Evolutionary conservation across 2,888 invertebrate species (phyloP).

Genomic region (Phytoseiulus persimilis): DNA sequence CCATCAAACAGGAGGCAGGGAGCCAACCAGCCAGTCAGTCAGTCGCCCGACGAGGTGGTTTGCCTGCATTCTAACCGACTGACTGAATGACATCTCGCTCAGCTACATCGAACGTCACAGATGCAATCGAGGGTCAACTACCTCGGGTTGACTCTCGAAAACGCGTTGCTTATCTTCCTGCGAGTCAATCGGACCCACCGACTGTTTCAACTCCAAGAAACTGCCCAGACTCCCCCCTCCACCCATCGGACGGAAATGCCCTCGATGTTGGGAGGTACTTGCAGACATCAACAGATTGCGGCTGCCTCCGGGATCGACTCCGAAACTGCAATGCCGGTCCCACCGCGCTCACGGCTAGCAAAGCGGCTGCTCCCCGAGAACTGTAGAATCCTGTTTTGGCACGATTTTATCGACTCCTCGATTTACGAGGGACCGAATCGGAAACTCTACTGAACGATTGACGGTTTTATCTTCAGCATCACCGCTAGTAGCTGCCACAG

Average conservation of each 20-base stretch:
- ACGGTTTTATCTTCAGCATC: not conserved
- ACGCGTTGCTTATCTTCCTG: not conserved
- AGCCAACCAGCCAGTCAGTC: not conserved
- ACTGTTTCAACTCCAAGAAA: too few relatives aligned
- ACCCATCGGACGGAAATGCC: too few relatives aligned
- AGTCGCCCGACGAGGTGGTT: not conserved
- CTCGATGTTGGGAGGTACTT: too few relatives aligned
- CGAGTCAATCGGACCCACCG: too few relatives aligned
- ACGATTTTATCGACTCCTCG: not conserved
- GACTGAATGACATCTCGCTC: not conserved
- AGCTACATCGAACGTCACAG: not conserved
- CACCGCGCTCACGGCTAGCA: too few relatives aligned
- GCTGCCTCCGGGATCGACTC: too few relatives aligned
- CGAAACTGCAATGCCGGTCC: too few relatives aligned
- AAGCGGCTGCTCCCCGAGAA: not conserved
- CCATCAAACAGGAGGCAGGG: not conserved
- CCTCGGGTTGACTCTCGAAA: not conserved
- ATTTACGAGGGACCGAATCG: not conserved
- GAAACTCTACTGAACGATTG: not conserved
- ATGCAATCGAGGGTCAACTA: conserved; percentile 5
- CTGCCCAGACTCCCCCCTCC: too few relatives aligned
- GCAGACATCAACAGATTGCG: too few relatives aligned
- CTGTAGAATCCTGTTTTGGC: not conserved
- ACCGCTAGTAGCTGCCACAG: not conserved
- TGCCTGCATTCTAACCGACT: not conserved